These are phyloP conservation scores for Gerris lacustris DNA, from an alignment of 2,888 invertebrate species.

Conservation along the genomic window DNA sequence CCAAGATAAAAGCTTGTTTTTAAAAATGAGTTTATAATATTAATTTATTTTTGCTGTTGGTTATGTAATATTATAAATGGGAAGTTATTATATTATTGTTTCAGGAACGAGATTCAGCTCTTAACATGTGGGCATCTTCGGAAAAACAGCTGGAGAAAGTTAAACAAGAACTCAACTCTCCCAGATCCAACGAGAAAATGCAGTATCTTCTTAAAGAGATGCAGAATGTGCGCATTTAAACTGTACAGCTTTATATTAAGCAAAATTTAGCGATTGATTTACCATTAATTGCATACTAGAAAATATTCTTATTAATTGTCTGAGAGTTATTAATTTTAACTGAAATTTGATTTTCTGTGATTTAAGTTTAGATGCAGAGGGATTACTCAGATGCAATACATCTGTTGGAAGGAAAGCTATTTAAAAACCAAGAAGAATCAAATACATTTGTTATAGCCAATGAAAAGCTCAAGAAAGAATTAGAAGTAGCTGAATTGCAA, in stretches of 20 bases:
- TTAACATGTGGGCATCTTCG: not conserved
- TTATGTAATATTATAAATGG: too few species aligned
- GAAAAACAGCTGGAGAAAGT: not conserved
- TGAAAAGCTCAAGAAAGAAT: not conserved
- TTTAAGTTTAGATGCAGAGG: not conserved
- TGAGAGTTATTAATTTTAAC: too few species aligned
- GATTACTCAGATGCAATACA: not conserved
- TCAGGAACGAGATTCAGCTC: not conserved
- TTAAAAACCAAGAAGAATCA: not conserved
- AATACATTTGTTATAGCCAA: not conserved
- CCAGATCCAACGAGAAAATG: not conserved
- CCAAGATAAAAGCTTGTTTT: too few species aligned
- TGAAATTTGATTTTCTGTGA: too few species aligned
- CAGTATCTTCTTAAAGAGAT: not conserved
- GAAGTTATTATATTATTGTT: too few species aligned
- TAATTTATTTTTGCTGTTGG: too few species aligned
- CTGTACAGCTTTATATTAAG: too few species aligned
- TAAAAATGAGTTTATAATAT: too few species aligned
- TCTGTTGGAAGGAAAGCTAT: not conserved
- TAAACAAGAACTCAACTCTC: not conserved
- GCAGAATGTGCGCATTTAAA: not conserved
- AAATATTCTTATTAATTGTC: too few species aligned
- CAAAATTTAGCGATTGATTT: too few species aligned
- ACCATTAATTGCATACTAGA: too few species aligned
- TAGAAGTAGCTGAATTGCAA: not conserved